Evolutionary conservation across 1,140 invertebrate species (phyloP).

Genomic region (Camponotus vicinus): DNA sequence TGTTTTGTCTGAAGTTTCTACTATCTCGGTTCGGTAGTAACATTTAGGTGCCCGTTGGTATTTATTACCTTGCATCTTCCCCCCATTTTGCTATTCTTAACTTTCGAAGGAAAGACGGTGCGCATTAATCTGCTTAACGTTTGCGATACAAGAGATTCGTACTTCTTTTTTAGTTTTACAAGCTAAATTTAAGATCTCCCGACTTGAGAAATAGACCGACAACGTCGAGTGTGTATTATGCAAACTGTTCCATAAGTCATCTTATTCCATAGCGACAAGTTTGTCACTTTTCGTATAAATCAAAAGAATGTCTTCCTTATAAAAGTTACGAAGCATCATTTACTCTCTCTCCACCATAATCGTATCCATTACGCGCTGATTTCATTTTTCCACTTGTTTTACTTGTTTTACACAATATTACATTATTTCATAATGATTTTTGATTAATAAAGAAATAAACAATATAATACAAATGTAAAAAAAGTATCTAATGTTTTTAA

Average conservation of each 20-base stretch:
- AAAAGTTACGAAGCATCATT: slow-evolving; percentile 14
- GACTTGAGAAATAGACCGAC: slow-evolving; percentile 12
- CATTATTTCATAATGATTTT: background rate
- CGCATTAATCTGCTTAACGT: slow-evolving; percentile 54
- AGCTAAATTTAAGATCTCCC: slow-evolving; percentile 26
- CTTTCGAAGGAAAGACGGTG: slow-evolving; percentile 33
- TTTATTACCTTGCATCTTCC: slow-evolving; percentile 34
- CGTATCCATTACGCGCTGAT: background rate
- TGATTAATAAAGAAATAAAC: background rate
- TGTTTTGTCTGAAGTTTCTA: slow-evolving; percentile 41
- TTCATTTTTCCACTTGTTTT: background rate
- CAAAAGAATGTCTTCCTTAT: slow-evolving; percentile 5
- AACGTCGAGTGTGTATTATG: slow-evolving; percentile 37
- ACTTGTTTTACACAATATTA: background rate
- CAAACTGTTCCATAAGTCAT: slow-evolving; percentile 23
- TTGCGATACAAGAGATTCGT: background rate
- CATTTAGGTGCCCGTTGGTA: slow-evolving; percentile 29
- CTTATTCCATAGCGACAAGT: background rate
- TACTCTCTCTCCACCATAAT: background rate
- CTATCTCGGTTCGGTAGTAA: slow-evolving; percentile 18
- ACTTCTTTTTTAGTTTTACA: slow-evolving; percentile 45
- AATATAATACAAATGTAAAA: background rate
- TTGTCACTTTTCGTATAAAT: slow-evolving; percentile 38
- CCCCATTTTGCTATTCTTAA: slow-evolving; percentile 34
- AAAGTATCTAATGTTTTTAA: background rate